A percentile compares a stretch with the other conserved stretches of the same genome.
phyloP scores from a whole-genome alignment of 2,888 invertebrate genomes.

The Thymelicus lineola region DNA sequence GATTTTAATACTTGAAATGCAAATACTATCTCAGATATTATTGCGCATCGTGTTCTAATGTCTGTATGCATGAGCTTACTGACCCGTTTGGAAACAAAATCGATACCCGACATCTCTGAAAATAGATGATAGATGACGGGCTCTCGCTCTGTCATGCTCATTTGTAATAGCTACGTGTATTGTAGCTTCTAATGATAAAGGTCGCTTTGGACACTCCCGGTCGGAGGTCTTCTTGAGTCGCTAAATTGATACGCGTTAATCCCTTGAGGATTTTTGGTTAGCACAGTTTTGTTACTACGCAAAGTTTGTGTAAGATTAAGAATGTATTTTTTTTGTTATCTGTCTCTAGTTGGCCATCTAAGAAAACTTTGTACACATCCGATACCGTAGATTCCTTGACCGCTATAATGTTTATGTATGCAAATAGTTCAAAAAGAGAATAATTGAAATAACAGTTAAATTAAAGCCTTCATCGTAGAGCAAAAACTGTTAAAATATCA shows the following conservation, averaged over 20 bases:
- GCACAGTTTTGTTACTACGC: too few species aligned
- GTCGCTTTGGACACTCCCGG: background rate
- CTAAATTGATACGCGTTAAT: background rate
- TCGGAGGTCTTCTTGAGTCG: background rate
- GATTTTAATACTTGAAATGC: background rate
- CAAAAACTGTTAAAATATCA: too few species aligned
- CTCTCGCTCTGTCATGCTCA: conserved; percentile 13
- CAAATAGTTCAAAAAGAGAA: too few species aligned
- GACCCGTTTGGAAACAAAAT: conserved; percentile 15
- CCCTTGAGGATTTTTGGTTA: background rate
- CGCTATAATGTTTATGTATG: too few species aligned
- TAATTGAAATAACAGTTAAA: too few species aligned
- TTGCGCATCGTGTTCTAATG: background rate
- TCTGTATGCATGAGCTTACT: conserved; percentile 8
- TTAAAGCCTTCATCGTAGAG: too few species aligned
- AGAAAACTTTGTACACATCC: too few species aligned
- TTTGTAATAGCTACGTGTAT: conserved; percentile 8
- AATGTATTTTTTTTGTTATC: too few species aligned
- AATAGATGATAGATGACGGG: conserved; percentile 11
- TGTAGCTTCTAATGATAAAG: background rate
- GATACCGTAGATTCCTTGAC: too few species aligned
- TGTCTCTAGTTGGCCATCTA: too few species aligned
- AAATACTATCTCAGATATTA: background rate
- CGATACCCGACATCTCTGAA: conserved; percentile 9
- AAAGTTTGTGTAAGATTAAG: too few species aligned